Conservation (phyloP, 37 sponge, comb jelly and placozoan genomes). For the Hexactinellida sp. region DNA sequence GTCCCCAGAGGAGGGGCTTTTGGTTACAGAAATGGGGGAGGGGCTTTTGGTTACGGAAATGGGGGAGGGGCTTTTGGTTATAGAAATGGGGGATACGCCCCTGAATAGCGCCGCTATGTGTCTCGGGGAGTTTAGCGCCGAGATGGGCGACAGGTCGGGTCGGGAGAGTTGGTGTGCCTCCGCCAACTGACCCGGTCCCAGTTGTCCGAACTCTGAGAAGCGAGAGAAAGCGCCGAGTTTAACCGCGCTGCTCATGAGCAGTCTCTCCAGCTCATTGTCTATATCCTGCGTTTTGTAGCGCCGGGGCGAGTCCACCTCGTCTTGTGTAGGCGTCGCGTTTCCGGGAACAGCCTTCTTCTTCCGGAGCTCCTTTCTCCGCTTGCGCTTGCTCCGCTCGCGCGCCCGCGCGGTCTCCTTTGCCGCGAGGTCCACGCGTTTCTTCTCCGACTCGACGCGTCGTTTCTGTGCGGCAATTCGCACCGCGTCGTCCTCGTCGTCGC, state of each 20-base stretch:
- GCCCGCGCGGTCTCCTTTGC: background rate
- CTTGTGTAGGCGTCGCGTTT: background rate
- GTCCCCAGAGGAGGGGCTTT: background rate
- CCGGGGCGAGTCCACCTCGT: background rate
- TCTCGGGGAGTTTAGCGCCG: background rate
- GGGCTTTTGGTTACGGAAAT: background rate
- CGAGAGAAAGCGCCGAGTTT: background rate
- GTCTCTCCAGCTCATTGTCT: background rate
- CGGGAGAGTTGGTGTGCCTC: background rate
- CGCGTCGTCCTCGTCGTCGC: constrained; percentile 1
- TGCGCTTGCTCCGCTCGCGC: background rate
- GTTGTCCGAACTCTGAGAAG: background rate
- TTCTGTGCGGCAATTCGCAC: background rate
- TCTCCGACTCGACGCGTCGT: background rate
- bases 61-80: too few species aligned
- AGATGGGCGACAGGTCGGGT: background rate
- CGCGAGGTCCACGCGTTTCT: background rate
- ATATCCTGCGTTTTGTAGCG: background rate
- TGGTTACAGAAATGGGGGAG: background rate
- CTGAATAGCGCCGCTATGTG: background rate
- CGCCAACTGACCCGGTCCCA: background rate
- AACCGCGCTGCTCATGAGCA: background rate
- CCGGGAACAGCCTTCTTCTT: background rate
- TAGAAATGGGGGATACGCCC: background rate
- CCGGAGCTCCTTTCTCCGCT: background rate